Evolutionary conservation across 2,888 invertebrate genomes (phyloP).

Genomic region (Sericinus montela): DNA sequence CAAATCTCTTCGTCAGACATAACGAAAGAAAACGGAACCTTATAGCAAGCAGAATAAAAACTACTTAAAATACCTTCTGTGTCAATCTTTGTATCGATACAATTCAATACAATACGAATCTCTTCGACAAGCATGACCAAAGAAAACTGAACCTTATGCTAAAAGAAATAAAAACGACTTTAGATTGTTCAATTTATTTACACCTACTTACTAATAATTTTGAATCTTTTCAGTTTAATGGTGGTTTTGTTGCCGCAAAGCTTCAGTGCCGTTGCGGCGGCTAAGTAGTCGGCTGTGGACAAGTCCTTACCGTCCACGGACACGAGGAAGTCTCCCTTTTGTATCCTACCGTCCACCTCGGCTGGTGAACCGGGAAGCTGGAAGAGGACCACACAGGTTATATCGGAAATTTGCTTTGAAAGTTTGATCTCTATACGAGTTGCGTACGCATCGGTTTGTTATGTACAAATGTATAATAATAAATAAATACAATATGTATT

Average conservation of each 20-base stretch:
- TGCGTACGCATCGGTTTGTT: too few relatives aligned
- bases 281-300: constrained; percentile 86
- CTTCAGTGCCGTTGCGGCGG: constrained; percentile 94
- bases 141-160: constrained; percentile 7
- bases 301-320: constrained; percentile 94
- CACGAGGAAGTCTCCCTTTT: constrained; percentile 94
- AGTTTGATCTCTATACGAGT: too few relatives aligned
- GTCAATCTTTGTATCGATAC: neutral
- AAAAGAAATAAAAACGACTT: constrained; percentile 3
- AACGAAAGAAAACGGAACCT: too few relatives aligned
- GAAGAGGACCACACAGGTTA: constrained; percentile 12
- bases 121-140: neutral
- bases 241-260: constrained; percentile 89
- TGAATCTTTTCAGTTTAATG: constrained; percentile 92
- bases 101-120: neutral
- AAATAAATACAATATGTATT: too few relatives aligned
- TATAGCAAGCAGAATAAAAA: too few relatives aligned
- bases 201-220: constrained; percentile 52
- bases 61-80: too few relatives aligned
- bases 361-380: constrained; percentile 94
- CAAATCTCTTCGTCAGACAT: too few relatives aligned
- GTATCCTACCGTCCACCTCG: constrained; percentile 91
- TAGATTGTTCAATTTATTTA: neutral
- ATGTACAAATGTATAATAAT: too few relatives aligned
- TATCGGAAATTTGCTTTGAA: too few relatives aligned